phyloP scores from a whole-genome alignment of 2,797 vertebrate genomes.

The Pelobates cultripes region DNA sequence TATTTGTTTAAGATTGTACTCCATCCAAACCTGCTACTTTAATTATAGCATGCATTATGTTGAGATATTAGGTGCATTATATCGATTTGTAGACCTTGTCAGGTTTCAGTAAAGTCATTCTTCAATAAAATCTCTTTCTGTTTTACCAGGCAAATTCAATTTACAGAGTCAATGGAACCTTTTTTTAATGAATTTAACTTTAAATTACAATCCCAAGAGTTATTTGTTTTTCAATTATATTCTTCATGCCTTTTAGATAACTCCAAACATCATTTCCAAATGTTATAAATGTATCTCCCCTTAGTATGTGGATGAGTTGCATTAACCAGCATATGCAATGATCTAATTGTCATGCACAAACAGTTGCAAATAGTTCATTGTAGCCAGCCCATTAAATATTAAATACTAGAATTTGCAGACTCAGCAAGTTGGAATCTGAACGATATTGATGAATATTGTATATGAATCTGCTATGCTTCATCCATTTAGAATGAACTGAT shows the following conservation, averaged over 20 bases:
- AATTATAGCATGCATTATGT: neutral
- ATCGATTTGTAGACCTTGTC: slow-evolving; percentile 14
- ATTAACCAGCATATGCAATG: neutral
- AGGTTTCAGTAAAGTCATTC: neutral
- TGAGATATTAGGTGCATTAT: slow-evolving; percentile 12
- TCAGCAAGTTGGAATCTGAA: no score
- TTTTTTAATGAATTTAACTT: neutral
- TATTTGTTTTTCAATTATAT: neutral
- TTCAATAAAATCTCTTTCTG: neutral
- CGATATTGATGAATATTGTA: no score
- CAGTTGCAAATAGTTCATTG: neutral
- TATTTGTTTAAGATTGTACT: neutral
- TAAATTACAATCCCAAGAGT: neutral
- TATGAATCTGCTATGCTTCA: no score
- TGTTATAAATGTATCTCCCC: neutral
- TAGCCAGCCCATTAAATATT: neutral
- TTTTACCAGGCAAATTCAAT: neutral
- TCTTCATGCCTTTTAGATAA: neutral
- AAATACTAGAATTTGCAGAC: neutral
- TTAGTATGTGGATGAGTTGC: neutral
- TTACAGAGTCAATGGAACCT: neutral
- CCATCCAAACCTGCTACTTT: neutral
- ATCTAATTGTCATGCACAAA: neutral
- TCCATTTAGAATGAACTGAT: no score
- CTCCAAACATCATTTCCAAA: neutral